Percentiles rank a stretch among this genome's conserved stretches.
Evolutionary conservation across 2,888 invertebrate species (phyloP).

Genomic region (Exocentrus adspersus): DNA sequence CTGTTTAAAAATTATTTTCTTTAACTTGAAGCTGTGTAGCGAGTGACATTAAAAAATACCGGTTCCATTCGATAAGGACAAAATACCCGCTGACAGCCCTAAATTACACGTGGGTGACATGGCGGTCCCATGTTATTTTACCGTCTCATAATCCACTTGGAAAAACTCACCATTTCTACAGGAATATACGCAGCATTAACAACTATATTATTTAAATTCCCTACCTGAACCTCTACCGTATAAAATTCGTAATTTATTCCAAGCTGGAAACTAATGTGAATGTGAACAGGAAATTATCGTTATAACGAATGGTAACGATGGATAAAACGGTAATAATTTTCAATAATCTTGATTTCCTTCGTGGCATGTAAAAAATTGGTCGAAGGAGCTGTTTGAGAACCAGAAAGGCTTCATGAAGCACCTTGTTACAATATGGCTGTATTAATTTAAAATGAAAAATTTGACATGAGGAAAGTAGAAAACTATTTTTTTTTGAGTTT

Average conservation of each 20-base stretch:
- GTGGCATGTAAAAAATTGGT: too few relatives aligned
- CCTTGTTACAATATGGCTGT: too few relatives aligned
- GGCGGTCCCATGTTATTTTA: slow-evolving; percentile 19
- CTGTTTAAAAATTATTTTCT: too few relatives aligned
- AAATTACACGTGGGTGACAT: slow-evolving; percentile 14
- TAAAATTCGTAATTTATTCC: neutral
- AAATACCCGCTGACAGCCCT: slow-evolving; percentile 12
- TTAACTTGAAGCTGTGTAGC: too few relatives aligned
- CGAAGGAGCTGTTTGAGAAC: too few relatives aligned
- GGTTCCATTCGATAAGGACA: slow-evolving; percentile 7
- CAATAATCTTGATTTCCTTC: too few relatives aligned
- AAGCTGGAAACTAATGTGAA: neutral
- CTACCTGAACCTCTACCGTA: neutral
- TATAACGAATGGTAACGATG: neutral
- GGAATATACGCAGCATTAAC: slow-evolving; percentile 14
- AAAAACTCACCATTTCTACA: slow-evolving; percentile 9
- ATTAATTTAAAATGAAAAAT: too few relatives aligned
- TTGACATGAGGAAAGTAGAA: too few relatives aligned
- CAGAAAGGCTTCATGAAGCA: too few relatives aligned
- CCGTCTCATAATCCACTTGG: slow-evolving; percentile 11
- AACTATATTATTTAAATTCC: slow-evolving; percentile 14
- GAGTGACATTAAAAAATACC: slow-evolving; percentile 4
- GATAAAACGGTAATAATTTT: neutral
- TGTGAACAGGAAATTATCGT: neutral
- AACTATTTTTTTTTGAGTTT: too few relatives aligned